Evolutionary conservation across 2,113 vertebrate species (phyloP), one percentile per base, ranked within the genome.

Genomic region (Polypterus senegalus): DNA sequence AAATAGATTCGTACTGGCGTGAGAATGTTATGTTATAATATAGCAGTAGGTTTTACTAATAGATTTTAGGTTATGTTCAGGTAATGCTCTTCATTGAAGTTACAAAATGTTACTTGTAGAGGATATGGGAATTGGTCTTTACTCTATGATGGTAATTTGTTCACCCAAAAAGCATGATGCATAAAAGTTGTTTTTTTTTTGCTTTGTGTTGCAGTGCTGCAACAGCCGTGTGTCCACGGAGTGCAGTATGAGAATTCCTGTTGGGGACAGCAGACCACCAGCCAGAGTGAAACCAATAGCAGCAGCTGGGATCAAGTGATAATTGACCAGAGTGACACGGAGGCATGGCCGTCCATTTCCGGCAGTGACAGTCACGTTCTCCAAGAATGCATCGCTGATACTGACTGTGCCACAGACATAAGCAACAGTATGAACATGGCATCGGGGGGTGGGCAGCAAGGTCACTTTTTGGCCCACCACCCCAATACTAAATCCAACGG

Each of bases 251-350:
- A 97, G 69, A 91, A 85, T 76, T 82, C 85, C 80, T 88, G 82
- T 76, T 95, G 91, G 91, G 89, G 86, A 77, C 76, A 84, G 81
- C 85, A 83, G 84, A 84, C 90, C 77, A 61, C 82, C 75, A 85
- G 78, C 83, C 78, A 86, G 82, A 91, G 86, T 70, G 88, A 86
- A 81, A 70, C 80, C 77, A 82, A 69, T 68, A 72, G 74, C 76
- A 84, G 79, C 79, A 83, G 80, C 88, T 91, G 90, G 91, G 89
- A 93, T 83, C 86, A 90, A 92, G 90, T 91, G 86, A 90, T 88
- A 73, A 80, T 86, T 77, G 87, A 93, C 75, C 73, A 83, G 81
- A 88, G 84, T 73, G 89, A 93, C 77, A 83, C 85, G 77, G 88
- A 94, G 83, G 80, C 86, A 81, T 93, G 92, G 93, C 90, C 91